A percentile compares a stretch with the other conserved stretches of the same genome.
phyloP scores from a whole-genome alignment of 2,797 vertebrate genomes.

The Potorous gilbertii region DNA sequence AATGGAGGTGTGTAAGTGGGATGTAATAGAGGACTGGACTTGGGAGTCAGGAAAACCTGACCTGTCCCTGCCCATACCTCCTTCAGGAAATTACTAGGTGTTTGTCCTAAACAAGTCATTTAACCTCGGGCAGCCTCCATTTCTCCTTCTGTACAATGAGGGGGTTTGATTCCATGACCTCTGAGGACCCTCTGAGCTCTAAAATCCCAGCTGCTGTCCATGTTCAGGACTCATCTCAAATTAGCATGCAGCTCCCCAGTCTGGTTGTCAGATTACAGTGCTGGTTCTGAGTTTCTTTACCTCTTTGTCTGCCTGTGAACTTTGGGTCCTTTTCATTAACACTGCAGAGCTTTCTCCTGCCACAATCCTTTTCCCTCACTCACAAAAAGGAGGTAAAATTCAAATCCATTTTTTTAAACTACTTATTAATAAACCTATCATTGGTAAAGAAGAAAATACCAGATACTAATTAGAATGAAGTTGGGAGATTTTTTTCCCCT shows the following conservation, averaged over 20 bases:
- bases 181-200: neutral
- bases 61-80: no score
- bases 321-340: conserved; percentile 10
- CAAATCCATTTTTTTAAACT: neutral
- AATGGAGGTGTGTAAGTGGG: no score
- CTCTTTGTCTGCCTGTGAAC: neutral
- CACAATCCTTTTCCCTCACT: neutral
- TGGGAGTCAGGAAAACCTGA: no score
- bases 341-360: neutral
- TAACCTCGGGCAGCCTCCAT: neutral
- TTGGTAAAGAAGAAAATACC: conserved; percentile 26
- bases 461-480: conserved; percentile 14
- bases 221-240: neutral
- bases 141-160: neutral
- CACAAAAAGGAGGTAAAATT: neutral
- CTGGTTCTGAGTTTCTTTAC: neutral
- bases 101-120: neutral
- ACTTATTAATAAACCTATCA: neutral
- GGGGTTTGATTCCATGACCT: neutral
- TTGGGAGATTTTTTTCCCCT: neutral
- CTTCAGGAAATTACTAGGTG: neutral
- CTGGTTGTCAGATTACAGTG: neutral
- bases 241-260: neutral
- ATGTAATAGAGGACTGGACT: no score
- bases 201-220: neutral